A percentile compares a stretch with the other conserved stretches of the same genome.
Conservation (phyloP, 2,888 invertebrate genomes). For the Notocelia uddmanniana region DNA sequence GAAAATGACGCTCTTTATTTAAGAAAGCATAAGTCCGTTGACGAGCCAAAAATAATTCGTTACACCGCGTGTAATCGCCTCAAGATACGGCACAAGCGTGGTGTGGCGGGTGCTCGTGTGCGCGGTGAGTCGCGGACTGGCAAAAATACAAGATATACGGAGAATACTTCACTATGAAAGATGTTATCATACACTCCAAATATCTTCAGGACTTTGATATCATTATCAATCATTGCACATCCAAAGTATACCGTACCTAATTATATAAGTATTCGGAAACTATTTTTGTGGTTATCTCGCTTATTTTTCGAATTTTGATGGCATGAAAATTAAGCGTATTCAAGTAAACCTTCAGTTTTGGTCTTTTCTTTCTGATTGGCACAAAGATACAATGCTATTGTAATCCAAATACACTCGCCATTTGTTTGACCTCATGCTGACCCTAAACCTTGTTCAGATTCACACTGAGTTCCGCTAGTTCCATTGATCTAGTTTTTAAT, state of each 20-base stretch:
- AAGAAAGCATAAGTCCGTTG: slow-evolving; percentile 64
- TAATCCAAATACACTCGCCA: too few species aligned
- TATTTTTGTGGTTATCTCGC: not conserved
- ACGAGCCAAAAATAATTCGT: slow-evolving; percentile 60
- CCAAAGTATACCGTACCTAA: slow-evolving; percentile 13
- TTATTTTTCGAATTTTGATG: too few species aligned
- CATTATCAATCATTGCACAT: slow-evolving; percentile 2
- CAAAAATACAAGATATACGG: slow-evolving; percentile 68
- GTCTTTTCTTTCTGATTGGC: too few species aligned
- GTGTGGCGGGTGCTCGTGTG: slow-evolving; percentile 61
- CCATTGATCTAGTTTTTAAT: too few species aligned
- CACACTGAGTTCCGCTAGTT: too few species aligned
- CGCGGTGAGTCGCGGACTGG: slow-evolving; percentile 65
- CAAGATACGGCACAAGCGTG: not conserved
- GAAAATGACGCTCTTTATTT: slow-evolving; percentile 51
- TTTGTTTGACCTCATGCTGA: too few species aligned
- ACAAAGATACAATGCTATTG: too few species aligned
- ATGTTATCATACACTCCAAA: slow-evolving; percentile 53
- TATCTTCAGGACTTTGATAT: slow-evolving; percentile 15
- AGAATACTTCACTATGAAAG: slow-evolving; percentile 59
- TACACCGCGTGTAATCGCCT: slow-evolving; percentile 29
- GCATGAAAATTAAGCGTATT: too few species aligned
- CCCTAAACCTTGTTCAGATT: too few species aligned
- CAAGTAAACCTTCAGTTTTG: too few species aligned
- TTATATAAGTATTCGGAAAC: not conserved